These are phyloP conservation scores for human DNA, from an alignment of 2,113 vertebrate genomes.

Conservation along the genomic window GRCh38 chr7:129237001-129237500, in stretches of 20 bases:
- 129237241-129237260: conserved; percentile 19
- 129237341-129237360: conserved; percentile 19
- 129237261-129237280: conserved; percentile 35
- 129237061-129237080: conserved; percentile 24
- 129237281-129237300: neutral
- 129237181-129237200: conserved; percentile 11
- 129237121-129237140: neutral
- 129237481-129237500: neutral
- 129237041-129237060: neutral
- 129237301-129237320: neutral
- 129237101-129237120: conserved; percentile 15
- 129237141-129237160: conserved; percentile 17
- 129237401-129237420: conserved; percentile 16
- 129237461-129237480: conserved; percentile 32
- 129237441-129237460: neutral
- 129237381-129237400: neutral
- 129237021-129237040: conserved; percentile 18
- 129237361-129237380: conserved; percentile 11
- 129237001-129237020: neutral
- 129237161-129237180: neutral
- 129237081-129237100: conserved; percentile 19
- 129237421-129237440: neutral
- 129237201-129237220: conserved; percentile 37
- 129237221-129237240: conserved; percentile 35
- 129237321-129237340: conserved; percentile 43